Base-by-base conservation (phyloP, 2,888 invertebrate species). In the Eilema depressum region DNA sequence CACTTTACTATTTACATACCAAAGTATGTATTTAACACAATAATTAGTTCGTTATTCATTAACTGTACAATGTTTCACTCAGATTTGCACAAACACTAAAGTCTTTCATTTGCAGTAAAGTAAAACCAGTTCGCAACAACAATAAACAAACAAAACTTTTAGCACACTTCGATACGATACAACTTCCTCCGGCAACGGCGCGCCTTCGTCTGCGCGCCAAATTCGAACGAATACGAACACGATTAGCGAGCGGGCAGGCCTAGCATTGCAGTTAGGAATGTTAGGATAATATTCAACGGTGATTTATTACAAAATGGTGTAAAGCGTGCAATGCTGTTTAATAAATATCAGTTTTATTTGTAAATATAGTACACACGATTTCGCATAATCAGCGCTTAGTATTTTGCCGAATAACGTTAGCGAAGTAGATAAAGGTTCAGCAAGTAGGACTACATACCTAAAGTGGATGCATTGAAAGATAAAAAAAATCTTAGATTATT, bases 121-220 rank as follows among this genome's bases (percentile, higher is more conserved):
- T 71, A 70, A 83, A 85, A 79, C 83, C 78, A 82, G 85, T 86
- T 83, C 76, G 77, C 74, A 88, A 89, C 83, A 87, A 83, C 82
- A 89, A 85, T 89, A 89, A 87, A 87, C 82, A 84, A 57, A 41
- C 87, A 87, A 91, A 82, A 86, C 86, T 85, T 88, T 86, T 82
- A 84, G 77, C 80, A 84, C 81, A 80, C 81, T 78, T 75, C 84
- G 78, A 72, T 80, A 80, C 72, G 79, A 74, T 80, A 79, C 70
- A 83, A 84, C 83, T 82, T 83, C 84, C 80, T 87, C 76, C 70
- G 85, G 86, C 87, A 86, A 87, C 86, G 86, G 89, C 87, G 90
- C 77, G 71, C 71, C 71, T 68, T 77, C 71, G 82, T 77, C 80
- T 76, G 86, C 91, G 93, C 94, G 94, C 94, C 91, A 94, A 94